A percentile compares a stretch with the other conserved stretches of the same genome.
Conservation (phyloP, 2,888 invertebrate genomes). For the Tetanocera ferruginea region DNA sequence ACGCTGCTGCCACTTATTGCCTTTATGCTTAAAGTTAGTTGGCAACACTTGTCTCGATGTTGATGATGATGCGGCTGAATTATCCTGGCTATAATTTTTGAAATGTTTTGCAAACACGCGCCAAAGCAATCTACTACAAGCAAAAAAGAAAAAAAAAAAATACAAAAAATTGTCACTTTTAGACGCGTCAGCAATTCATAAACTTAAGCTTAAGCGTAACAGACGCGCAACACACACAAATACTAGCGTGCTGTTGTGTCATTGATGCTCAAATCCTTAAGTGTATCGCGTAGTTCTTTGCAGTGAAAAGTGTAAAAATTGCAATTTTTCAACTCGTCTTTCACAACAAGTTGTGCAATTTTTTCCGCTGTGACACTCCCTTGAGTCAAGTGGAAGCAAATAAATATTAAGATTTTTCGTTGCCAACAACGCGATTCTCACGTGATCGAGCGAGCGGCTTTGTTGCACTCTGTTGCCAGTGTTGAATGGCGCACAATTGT, state of each 20-base stretch:
- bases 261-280: background rate
- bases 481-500: constrained; percentile 17
- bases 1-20: background rate
- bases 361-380: background rate
- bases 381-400: constrained; percentile 48
- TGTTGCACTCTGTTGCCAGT: constrained; percentile 34
- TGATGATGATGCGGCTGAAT: constrained; percentile 18
- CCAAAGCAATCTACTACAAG: constrained; percentile 47
- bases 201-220: constrained; percentile 53
- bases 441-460: constrained; percentile 54
- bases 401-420: constrained; percentile 59
- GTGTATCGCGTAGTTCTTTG: background rate
- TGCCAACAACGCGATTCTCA: constrained; percentile 56
- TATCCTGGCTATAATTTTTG: constrained; percentile 25
- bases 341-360: constrained; percentile 46
- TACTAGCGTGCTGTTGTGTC: background rate
- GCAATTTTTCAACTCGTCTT: constrained; percentile 55
- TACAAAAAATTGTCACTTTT: constrained; percentile 45
- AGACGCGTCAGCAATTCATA: constrained; percentile 63
- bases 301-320: constrained; percentile 51
- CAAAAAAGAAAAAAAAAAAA: constrained; percentile 6
- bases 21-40: background rate
- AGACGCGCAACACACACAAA: background rate
- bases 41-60: constrained; percentile 17
- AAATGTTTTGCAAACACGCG: constrained; percentile 43